These are phyloP conservation scores for Slavum lentiscoides DNA, from an alignment of 2,888 invertebrate species.

Conservation along the genomic window DNA sequence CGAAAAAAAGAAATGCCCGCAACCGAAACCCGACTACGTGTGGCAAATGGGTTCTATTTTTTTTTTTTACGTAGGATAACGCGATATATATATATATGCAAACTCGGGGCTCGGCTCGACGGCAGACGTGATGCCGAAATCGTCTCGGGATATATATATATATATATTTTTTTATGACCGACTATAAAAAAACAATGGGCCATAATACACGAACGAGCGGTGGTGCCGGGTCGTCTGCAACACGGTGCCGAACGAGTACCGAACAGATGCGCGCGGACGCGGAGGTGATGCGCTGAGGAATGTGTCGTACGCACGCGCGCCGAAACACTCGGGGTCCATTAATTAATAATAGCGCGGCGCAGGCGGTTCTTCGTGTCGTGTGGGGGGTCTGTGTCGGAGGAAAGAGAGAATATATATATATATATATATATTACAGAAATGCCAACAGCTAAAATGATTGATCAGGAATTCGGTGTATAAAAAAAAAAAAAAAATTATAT, in stretches of 20 bases:
- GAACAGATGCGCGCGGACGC: conserved; percentile 16
- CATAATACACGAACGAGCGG: conserved; percentile 4
- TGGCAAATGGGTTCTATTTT: no score
- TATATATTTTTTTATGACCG: conserved; percentile 18
- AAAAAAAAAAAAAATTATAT: background rate
- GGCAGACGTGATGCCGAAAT: conserved; percentile 33
- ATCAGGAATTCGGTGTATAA: conserved; percentile 47
- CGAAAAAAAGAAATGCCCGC: no score
- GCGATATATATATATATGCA: no score
- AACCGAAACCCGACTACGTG: no score
- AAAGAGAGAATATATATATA: conserved; percentile 21
- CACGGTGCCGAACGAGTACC: conserved; percentile 26
- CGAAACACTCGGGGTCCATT: conserved; percentile 45
- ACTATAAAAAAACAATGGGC: conserved; percentile 49
- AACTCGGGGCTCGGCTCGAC: background rate
- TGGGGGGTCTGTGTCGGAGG: conserved; percentile 34
- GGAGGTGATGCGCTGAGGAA: background rate
- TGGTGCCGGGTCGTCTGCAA: conserved; percentile 39
- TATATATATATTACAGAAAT: conserved; percentile 15
- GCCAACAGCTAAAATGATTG: conserved; percentile 54
- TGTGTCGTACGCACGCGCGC: conserved; percentile 17
- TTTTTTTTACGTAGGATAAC: no score
- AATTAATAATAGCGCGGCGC: conserved; percentile 45
- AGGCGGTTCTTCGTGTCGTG: conserved; percentile 37
- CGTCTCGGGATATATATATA: conserved; percentile 33